These are phyloP conservation scores for Zophobas morio DNA, from an alignment of 1,140 invertebrate genomes.

Conservation along the genomic window DNA sequence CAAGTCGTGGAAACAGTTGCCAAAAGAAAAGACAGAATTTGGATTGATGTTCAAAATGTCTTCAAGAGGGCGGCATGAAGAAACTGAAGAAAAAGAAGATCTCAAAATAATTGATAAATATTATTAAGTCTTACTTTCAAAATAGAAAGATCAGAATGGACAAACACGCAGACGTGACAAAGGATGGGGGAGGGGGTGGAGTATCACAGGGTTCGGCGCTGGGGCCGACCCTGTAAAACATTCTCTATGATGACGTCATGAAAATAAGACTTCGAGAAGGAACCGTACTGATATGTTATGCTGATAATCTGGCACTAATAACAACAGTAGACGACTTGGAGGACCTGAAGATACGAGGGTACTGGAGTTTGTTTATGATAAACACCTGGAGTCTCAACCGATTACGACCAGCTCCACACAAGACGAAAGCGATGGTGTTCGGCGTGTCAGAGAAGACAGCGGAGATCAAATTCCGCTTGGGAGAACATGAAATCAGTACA, in stretches of 20 bases:
- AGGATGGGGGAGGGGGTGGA: constrained; percentile 58
- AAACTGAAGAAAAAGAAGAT: constrained; percentile 27
- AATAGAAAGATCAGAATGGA: constrained; percentile 48
- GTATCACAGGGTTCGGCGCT: constrained; percentile 69
- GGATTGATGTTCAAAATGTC: constrained; percentile 52
- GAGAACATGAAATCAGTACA: too few species aligned
- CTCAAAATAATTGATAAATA: constrained; percentile 29
- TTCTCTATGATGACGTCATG: constrained; percentile 65
- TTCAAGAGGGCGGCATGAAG: constrained; percentile 52
- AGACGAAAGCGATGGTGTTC: too few species aligned
- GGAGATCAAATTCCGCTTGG: too few species aligned
- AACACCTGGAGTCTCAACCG: too few species aligned
- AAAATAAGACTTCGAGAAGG: constrained; percentile 54
- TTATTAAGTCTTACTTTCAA: constrained; percentile 51
- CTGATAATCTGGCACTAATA: constrained; percentile 46
- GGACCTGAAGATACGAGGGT: not conserved
- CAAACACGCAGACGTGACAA: not conserved
- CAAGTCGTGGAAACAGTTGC: not conserved
- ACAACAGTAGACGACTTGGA: constrained; percentile 43
- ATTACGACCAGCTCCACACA: too few species aligned
- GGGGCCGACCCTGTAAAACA: constrained; percentile 66
- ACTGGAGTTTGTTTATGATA: too few species aligned
- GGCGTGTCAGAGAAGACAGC: too few species aligned
- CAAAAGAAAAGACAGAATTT: constrained; percentile 3
- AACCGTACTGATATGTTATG: constrained; percentile 34